These are phyloP conservation scores for Elephantulus edwardii DNA, from an alignment of 2,113 vertebrate genomes.

Conservation along the genomic window DNA sequence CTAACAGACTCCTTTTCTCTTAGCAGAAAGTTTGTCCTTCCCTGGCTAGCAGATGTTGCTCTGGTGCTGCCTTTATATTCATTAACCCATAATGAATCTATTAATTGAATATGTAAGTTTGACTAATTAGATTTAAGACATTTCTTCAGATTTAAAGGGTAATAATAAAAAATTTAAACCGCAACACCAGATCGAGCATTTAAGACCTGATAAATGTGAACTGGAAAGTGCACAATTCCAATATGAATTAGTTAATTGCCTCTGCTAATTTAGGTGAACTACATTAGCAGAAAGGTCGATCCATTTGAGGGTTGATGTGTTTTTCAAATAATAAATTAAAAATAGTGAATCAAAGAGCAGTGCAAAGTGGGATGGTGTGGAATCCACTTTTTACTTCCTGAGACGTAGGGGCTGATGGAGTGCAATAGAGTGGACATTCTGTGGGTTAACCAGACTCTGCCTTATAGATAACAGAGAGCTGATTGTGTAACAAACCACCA, in stretches of 20 bases:
- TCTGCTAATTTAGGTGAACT: conserved; percentile 84
- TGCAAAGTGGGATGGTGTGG: conserved; percentile 26
- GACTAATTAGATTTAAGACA: conserved; percentile 86
- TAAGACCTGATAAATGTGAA: conserved; percentile 85
- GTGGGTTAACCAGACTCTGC: not conserved
- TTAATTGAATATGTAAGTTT: conserved; percentile 88
- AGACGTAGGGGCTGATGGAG: not conserved
- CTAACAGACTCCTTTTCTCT: conserved; percentile 5
- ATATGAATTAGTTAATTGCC: conserved; percentile 85
- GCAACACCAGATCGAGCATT: conserved; percentile 81
- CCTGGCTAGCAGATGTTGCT: conserved; percentile 62
- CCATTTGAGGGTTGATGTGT: conserved; percentile 81
- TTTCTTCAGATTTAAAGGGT: conserved; percentile 88
- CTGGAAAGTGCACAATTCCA: conserved; percentile 82
- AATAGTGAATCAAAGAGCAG: conserved; percentile 73
- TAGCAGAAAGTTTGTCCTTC: conserved; percentile 15
- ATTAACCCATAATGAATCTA: conserved; percentile 86
- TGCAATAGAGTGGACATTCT: not conserved
- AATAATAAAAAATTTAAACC: conserved; percentile 89
- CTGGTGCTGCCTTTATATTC: conserved; percentile 69
- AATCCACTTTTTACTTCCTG: not conserved
- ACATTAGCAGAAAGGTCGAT: conserved; percentile 87
- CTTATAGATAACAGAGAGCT: not conserved
- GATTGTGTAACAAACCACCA: no score
- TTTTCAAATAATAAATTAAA: conserved; percentile 85